Evolutionary conservation across 2,888 invertebrate species (phyloP), one percentile per base, ranked within the genome.

Genomic region (Ctena decussata): DNA sequence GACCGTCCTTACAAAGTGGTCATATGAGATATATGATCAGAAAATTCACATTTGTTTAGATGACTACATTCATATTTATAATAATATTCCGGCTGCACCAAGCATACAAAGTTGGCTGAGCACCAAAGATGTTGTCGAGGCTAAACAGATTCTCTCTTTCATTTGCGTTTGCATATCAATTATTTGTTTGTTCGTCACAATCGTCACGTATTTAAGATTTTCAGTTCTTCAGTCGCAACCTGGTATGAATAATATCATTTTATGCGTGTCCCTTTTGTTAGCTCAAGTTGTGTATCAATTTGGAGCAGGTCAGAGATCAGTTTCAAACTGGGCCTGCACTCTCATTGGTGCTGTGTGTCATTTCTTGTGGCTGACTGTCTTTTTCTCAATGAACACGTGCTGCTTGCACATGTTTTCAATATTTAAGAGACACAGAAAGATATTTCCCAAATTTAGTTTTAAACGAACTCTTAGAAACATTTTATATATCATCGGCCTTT

Each of bases 391-490:
- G 81, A 41, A 15, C 41, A 6, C 74, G 6, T 84, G 84, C 44
- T 77, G 77, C 0, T 77, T 80, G 35, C 80, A 84, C 35, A 81
- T 85, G 85, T 82, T 80, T 53, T 11, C 15, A 6, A 41, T 41
- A 11, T 41, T 41, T 15, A 41, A 41, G 41, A 41, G 15, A 15
- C 41, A 41, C 8, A 41, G 6, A 41, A 6, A 41, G 8, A 70
- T 73, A 15, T 18, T 60, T 27, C 46, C 41, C 2, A 65, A 27
- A 41, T 78, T 53, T 5, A 27, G 53, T 6, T 53, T 30, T 0
- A 30, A 53, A 41, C 49, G 37, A 39, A 39, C 65, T 27, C 15
- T 76, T 18, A 27, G 49, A 21, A 78, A 80, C 44, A 73, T 53
- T 30, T 21, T 80, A n/a, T 82, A 74, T 41, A 69, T 72, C 30